Percentiles rank a stretch among this genome's conserved stretches.
Conservation (phyloP, 2,113 vertebrate species). For the Albula glossodonta region DNA sequence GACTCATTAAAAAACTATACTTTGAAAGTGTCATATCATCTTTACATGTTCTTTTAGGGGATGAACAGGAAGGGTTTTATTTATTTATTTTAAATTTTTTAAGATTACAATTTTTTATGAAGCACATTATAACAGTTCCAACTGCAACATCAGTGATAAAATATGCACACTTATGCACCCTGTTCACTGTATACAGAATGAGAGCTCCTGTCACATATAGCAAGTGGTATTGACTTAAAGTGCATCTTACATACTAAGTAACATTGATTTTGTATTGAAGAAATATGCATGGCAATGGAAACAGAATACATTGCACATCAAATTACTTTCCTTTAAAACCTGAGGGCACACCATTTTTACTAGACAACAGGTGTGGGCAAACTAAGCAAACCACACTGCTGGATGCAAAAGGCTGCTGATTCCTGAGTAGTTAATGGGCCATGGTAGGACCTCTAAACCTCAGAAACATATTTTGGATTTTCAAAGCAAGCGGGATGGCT, state of each 20-base stretch:
- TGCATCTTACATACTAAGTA: not conserved
- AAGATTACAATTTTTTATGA: not conserved
- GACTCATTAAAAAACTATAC: not conserved
- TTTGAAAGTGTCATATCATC: not conserved
- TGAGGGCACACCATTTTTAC: not conserved
- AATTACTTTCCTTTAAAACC: too few relatives aligned
- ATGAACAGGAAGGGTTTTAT: not conserved
- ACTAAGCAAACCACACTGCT: not conserved
- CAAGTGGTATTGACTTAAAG: conserved; percentile 1
- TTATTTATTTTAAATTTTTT: too few relatives aligned
- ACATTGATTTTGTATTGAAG: not conserved
- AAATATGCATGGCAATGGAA: not conserved
- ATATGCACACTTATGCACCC: not conserved
- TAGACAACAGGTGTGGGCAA: not conserved
- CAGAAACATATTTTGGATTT: not conserved
- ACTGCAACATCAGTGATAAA: not conserved
- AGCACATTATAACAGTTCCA: not conserved
- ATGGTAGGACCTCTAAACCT: not conserved
- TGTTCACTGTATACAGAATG: not conserved
- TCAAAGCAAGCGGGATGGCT: not conserved
- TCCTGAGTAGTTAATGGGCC: not conserved
- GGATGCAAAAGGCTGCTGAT: not conserved
- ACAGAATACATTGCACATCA: not conserved
- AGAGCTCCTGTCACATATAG: not conserved
- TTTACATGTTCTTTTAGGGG: not conserved